Percentiles rank a stretch among this genome's conserved stretches.
Conservation (phyloP, 2,113 vertebrate genomes). For the Hypanus sabinus region DNA sequence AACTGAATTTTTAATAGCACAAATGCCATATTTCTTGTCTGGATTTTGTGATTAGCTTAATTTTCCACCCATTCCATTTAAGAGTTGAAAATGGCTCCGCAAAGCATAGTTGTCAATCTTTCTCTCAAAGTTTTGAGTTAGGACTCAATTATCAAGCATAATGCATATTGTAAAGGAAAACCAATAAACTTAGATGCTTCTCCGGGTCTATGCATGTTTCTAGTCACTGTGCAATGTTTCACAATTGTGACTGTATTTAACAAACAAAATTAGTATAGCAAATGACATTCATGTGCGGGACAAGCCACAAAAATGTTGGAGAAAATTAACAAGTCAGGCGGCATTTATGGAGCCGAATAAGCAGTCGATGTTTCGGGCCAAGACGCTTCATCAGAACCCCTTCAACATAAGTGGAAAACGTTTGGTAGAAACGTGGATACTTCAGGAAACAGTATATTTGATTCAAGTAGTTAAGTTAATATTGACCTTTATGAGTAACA, state of each 20-base stretch:
- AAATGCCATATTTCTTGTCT: constrained; percentile 5
- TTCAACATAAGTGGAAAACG: no score
- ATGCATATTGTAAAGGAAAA: not conserved
- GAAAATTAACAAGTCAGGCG: no score
- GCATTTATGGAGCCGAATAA: no score
- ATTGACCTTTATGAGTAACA: not conserved
- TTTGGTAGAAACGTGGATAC: not conserved
- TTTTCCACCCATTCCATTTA: constrained; percentile 21
- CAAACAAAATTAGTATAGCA: not conserved
- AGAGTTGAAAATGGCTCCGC: constrained; percentile 8
- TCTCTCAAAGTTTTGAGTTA: not conserved
- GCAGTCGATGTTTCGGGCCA: no score
- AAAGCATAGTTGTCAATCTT: not conserved
- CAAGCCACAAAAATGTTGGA: no score
- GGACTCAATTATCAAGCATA: not conserved
- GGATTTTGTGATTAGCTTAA: not conserved
- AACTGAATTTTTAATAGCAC: constrained; percentile 8
- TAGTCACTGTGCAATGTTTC: not conserved
- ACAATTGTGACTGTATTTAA: not conserved
- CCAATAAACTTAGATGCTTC: not conserved
- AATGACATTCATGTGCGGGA: not conserved
- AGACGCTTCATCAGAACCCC: no score
- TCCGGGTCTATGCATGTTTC: not conserved
- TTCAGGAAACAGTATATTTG: not conserved
- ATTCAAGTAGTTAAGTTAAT: not conserved